Evolutionary conservation across 2,888 invertebrate species (phyloP).

Genomic region (Pedicia rivosa): DNA sequence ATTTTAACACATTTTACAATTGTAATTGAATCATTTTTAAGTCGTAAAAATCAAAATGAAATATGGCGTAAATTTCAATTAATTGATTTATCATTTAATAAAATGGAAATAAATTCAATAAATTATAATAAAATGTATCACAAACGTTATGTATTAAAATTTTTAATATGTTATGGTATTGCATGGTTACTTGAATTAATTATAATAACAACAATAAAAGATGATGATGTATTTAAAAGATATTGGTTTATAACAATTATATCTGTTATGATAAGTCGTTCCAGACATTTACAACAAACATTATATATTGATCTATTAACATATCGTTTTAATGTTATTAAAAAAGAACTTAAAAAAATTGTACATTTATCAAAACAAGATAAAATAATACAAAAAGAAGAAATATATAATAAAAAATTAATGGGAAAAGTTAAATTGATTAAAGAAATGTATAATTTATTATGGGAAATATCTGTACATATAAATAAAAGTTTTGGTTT

Average conservation of each 20-base stretch:
- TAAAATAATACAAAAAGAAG: not conserved
- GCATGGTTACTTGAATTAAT: constrained; percentile 6
- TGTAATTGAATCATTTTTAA: constrained; percentile 8
- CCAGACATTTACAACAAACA: constrained; percentile 10
- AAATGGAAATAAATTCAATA: constrained; percentile 5
- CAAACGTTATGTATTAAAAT: constrained; percentile 6
- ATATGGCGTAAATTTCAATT: constrained; percentile 8
- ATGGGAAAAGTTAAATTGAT: constrained; percentile 9
- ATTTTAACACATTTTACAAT: constrained; percentile 9
- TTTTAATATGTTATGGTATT: constrained; percentile 6
- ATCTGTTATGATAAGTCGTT: constrained; percentile 7
- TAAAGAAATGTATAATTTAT: constrained; percentile 10
- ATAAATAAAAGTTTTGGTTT: constrained; percentile 11
- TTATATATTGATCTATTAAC: constrained; percentile 8
- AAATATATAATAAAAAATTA: constrained; percentile 6
- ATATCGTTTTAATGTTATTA: constrained; percentile 8
- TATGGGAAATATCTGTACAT: constrained; percentile 10
- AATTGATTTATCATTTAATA: constrained; percentile 5
- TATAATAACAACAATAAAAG: constrained; percentile 4
- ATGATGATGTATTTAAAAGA: constrained; percentile 5
- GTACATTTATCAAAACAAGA: constrained; percentile 6
- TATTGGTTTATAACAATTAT: constrained; percentile 7
- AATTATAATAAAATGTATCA: constrained; percentile 5
- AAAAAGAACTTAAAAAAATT: constrained; percentile 9
- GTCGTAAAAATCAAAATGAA: constrained; percentile 7